These are phyloP conservation scores for Chelon labrosus DNA, from an alignment of 2,797 vertebrate genomes.

Conservation along the genomic window DNA sequence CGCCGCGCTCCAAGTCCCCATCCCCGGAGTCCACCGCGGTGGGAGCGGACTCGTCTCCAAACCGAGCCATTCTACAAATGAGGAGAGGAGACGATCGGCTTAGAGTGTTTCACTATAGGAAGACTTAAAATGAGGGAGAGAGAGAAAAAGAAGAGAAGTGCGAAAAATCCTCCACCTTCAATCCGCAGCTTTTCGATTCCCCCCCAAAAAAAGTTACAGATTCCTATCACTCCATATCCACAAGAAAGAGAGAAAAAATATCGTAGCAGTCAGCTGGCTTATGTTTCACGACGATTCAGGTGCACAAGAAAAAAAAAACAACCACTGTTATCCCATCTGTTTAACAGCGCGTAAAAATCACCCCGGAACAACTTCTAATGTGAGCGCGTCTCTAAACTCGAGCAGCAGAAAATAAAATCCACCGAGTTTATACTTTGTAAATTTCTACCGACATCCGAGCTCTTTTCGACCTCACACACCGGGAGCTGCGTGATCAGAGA, in stretches of 20 bases:
- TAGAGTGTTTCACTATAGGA: slow-evolving; percentile 47
- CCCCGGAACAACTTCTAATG: slow-evolving; percentile 64
- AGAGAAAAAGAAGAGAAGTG: background rate
- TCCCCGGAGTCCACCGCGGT: slow-evolving; percentile 90
- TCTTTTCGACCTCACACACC: slow-evolving; percentile 29
- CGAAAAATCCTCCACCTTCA: slow-evolving; percentile 67
- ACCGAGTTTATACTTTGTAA: slow-evolving; percentile 36
- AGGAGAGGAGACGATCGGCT: slow-evolving; percentile 59
- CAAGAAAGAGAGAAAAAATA: background rate
- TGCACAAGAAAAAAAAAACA: slow-evolving; percentile 18
- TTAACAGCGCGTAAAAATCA: slow-evolving; percentile 41
- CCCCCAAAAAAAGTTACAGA: slow-evolving; percentile 68
- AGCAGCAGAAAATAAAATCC: slow-evolving; percentile 26
- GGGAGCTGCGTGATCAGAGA: slow-evolving; percentile 25
- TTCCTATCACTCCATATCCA: slow-evolving; percentile 70
- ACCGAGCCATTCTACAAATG: slow-evolving; percentile 95
- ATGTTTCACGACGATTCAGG: slow-evolving; percentile 16
- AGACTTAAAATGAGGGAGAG: slow-evolving; percentile 22
- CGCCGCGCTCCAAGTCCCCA: slow-evolving; percentile 88
- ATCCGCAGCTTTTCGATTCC: slow-evolving; percentile 65
- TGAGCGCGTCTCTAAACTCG: slow-evolving; percentile 47
- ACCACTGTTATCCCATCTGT: slow-evolving; percentile 64
- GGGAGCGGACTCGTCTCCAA: slow-evolving; percentile 92
- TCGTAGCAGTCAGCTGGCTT: slow-evolving; percentile 33
- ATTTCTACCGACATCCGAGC: slow-evolving; percentile 55